Evolutionary conservation across 2,113 vertebrate species (phyloP), one percentile per base, ranked within the genome.

Genomic region (Vulpes vulpes): DNA sequence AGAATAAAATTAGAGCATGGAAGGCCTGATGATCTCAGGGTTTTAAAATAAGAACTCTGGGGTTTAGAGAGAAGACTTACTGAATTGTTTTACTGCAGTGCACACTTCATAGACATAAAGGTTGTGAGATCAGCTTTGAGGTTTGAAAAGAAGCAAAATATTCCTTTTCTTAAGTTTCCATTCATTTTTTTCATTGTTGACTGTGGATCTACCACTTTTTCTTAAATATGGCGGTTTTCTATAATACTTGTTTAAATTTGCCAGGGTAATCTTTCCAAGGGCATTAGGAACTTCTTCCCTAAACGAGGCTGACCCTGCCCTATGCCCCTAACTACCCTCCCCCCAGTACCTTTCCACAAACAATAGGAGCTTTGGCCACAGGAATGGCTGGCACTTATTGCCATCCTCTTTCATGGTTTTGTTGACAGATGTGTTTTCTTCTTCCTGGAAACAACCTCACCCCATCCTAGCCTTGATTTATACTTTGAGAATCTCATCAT

Each of bases 361-460:
- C 51, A 65, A 62, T 2, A 38, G 76, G 38, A 43, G 59, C 27
- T 32, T 14, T 38, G 35, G 35, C 4, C 22, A 3, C 25, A 27
- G 0, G 0, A 38, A 57, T 12, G 27, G 27, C 22, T 11, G 25
- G 43, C 57, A 51, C 10, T 9, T 64, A 27, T 0, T 0, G 5
- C 16, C 20, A 27, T 53, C 55, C 43, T 57, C 78, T 80, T 60
- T 64, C 20, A 6, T 15, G 38, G 64, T 10, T 69, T 86, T 67
- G 20, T 87, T 38, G 86, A 14, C 14, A n/a, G 11, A 27, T n/a
- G 11, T 2, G 2, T 32, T 62, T 51, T 23, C 8, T 81, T 60
- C 73, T 84, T 10, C 20, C 35, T 67, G 57, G n/a, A 51, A 86
- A 17, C 55, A 69, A 14, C 0, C 22, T 62, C 14, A 38, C 23